Evolutionary conservation across 92 coral and sea anemone genomes (phyloP), one percentile per base, ranked within the genome.

Genomic region (Anthopleura xanthogrammica): DNA sequence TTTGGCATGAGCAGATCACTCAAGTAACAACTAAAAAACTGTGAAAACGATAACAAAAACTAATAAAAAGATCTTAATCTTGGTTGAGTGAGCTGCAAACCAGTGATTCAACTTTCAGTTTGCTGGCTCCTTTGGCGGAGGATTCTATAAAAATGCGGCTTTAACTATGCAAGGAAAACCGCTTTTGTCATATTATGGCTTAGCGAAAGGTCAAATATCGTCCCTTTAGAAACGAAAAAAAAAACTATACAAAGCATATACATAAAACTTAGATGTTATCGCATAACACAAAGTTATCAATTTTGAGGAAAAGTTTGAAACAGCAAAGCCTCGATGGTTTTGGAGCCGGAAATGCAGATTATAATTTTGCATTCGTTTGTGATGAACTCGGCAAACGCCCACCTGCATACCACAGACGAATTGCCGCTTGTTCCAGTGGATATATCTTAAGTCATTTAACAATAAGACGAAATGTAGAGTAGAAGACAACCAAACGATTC

Each of bases 141-240:
- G 12, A 29, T 64, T 64, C 72, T 40, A n/a, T 11, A n/a, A 19
- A n/a, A 64, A 64, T 58, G 72, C 72, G 72, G 72, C 72, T 10
- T 22, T 64, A 64, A 64, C 72, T 64, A n/a, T 64, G 72, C 72
- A 64, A 64, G 11, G 22, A 64, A 64, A 64, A n/a, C 72, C 72
- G 72, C 19, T 64, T 64, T 64, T 29, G 36, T 29, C 36, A 29
- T 29, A 12, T 64, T 46, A 22, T 12, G 36, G 36, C 72, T 19
- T 19, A 64, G 8, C 36, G 36, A 64, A 64, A 64, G 36, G 29
- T 19, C 72, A 64, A 22, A 64, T 64, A 64, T 64, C 36, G 29
- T 19, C 19, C 10, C 29, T 23, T 20, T 64, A 64, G 72, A n/a
- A 64, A 64, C 22, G 36, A 29, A 29, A 29, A 29, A 29, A 22